Evolutionary conservation across 2,888 invertebrate species (phyloP).

Genomic region (Phasia obesa): DNA sequence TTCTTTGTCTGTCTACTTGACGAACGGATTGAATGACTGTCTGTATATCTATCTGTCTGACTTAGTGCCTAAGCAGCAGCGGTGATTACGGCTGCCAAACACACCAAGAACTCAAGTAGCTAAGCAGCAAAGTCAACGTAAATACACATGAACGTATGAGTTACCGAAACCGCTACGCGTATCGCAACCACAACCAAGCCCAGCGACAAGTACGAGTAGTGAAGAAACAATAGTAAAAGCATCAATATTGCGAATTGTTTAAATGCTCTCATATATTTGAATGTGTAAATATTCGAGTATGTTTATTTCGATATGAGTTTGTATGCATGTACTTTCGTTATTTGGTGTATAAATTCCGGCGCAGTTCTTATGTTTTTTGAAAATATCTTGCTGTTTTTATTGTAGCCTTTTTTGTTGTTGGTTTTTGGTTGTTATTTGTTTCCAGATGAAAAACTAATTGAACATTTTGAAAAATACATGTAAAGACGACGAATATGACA

Average conservation of each 20-base stretch:
- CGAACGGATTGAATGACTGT: constrained; percentile 24
- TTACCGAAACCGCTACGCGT: constrained; percentile 62
- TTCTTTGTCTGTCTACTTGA: constrained; percentile 42
- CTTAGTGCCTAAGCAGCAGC: constrained; percentile 69
- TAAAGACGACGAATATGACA: background rate
- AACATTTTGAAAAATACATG: constrained; percentile 16
- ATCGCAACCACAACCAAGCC: constrained; percentile 62
- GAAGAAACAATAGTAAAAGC: constrained; percentile 56
- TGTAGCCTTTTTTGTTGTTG: constrained; percentile 37
- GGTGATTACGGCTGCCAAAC: constrained; percentile 40
- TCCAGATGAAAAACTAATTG: constrained; percentile 55
- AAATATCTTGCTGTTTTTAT: constrained; percentile 22
- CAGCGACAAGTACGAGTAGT: constrained; percentile 50
- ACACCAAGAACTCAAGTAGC: constrained; percentile 52
- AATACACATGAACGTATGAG: constrained; percentile 42
- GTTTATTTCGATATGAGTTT: background rate
- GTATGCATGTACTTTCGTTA: constrained; percentile 16
- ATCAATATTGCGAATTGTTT: constrained; percentile 67
- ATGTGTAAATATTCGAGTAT: constrained; percentile 6
- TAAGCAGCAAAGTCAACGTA: constrained; percentile 41
- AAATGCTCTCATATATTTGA: constrained; percentile 52
- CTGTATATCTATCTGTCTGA: constrained; percentile 18
- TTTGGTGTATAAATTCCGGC: constrained; percentile 64
- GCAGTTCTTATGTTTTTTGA: constrained; percentile 40
- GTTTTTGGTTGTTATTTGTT: constrained; percentile 52